phyloP scores from a whole-genome alignment of 2,797 vertebrate genomes.

The Anolis apletophallus region DNA sequence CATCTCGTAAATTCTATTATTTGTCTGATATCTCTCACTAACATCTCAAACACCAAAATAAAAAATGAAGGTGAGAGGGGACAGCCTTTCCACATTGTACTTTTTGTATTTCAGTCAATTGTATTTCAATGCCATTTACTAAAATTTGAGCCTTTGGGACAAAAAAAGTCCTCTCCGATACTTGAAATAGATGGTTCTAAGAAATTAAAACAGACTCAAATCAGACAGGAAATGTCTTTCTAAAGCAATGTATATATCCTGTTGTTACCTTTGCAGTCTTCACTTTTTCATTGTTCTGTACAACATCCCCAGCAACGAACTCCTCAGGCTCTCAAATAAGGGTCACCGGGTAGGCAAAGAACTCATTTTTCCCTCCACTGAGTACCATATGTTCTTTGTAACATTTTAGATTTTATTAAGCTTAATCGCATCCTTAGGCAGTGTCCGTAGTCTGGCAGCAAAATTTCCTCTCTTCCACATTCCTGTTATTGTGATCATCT shows the following conservation, averaged over 20 bases:
- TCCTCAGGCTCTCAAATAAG: constrained; percentile 31
- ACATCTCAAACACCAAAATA: no score
- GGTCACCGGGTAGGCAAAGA: neutral
- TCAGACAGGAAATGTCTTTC: neutral
- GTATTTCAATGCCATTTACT: no score
- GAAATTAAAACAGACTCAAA: no score
- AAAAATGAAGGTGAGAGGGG: no score
- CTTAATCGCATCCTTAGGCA: constrained; percentile 22
- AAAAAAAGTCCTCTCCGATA: no score
- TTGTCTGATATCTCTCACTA: no score
- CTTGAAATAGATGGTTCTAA: no score
- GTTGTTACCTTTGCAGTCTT: constrained; percentile 13
- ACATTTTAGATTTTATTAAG: constrained; percentile 24
- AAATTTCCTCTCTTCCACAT: constrained; percentile 16
- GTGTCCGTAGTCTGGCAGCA: neutral
- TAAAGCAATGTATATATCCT: neutral
- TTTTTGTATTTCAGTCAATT: no score
- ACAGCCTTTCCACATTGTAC: no score
- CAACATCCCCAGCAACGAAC: constrained; percentile 14
- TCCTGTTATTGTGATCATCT: constrained; percentile 18
- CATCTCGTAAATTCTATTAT: no score
- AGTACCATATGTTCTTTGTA: constrained; percentile 24
- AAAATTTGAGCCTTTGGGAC: no score
- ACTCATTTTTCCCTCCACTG: neutral
- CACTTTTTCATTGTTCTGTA: neutral